Evolutionary conservation across 1,140 invertebrate species (phyloP), one percentile per base, ranked within the genome.

Genomic region (Zaprionus lachaisei): DNA sequence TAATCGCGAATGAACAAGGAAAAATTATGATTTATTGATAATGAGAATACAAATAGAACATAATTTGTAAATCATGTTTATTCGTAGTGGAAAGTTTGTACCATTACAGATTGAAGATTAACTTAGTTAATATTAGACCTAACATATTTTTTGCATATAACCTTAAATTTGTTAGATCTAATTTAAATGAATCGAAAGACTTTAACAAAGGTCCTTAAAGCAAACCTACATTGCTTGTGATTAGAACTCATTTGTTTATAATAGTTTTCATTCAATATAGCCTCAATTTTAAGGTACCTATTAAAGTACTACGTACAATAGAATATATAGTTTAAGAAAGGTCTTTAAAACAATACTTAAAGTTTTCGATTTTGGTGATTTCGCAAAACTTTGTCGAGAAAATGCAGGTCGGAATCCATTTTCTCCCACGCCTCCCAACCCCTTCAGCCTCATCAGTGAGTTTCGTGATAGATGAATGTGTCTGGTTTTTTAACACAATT

Each of bases 401-500:
- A 14, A 51, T 51, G 20, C 47, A 51, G 47, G 47, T 51, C 47
- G 47, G 47, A 20, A 51, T 24, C 20, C 47, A 51, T 24, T 51
- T 24, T 24, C 47, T 51, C 20, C 1, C 20, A 12, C 1, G 11
- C 47, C 12, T 12, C 11, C 20, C 9, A n/a, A 5, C 15, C 41
- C 5, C 6, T 20, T 51, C 12, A 5, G 47, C 47, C 22, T 51
- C 47, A 24, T 24, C 47, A 51, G 47, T 51, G 24, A 24, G 20
- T 51, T 51, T 14, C 20, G 47, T 51, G 47, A 51, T 51, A 51
- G 47, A 51, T 51, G 47, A 51, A 51, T 51, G 47, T 51, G 47
- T 51, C 47, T 51, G 47, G 47, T 51, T 51, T 24, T 51, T 11
- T 51, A 51, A 51, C 47, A 51, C 47, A 51, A 51, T 51, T 51